phyloP scores from a whole-genome alignment of 2,797 vertebrate genomes.

The Nothura maculosa region DNA sequence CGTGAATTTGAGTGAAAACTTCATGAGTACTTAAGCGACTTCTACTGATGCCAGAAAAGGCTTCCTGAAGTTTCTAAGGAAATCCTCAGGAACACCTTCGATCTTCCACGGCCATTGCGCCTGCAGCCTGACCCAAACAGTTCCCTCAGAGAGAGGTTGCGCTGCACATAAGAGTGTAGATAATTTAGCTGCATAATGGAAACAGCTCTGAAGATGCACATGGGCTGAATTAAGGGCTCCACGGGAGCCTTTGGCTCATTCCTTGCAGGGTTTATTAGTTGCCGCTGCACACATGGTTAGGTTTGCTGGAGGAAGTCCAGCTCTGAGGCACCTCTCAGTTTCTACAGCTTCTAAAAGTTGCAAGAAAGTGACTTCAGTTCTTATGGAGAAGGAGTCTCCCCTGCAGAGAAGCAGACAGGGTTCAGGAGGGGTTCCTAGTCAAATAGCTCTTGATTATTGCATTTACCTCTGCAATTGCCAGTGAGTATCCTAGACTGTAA shows the following conservation, averaged over 20 bases:
- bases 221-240: constrained; percentile 60
- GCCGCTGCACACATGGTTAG: constrained; percentile 62
- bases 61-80: background rate
- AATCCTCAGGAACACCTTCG: background rate
- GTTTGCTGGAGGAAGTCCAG: constrained; percentile 60
- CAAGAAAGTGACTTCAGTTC: constrained; percentile 36
- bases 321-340: constrained; percentile 51
- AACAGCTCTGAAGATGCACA: constrained; percentile 57
- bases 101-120: background rate
- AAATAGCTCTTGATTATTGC: constrained; percentile 40
- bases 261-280: constrained; percentile 59
- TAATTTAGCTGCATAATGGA: constrained; percentile 37
- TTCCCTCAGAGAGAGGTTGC: background rate
- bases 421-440: background rate
- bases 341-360: constrained; percentile 22
- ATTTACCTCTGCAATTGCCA: constrained; percentile 49
- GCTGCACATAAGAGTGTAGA: background rate
- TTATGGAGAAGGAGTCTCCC: constrained; percentile 2
- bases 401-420: constrained; percentile 33
- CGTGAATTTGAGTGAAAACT: constrained; percentile 13
- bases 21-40: constrained; percentile 53
- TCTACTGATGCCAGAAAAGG: constrained; percentile 43
- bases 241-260: constrained; percentile 33
- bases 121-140: background rate
- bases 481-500: constrained; percentile 17